Conservation (phyloP, 2,113 vertebrate genomes). For the Notarius lentiginosus region DNA sequence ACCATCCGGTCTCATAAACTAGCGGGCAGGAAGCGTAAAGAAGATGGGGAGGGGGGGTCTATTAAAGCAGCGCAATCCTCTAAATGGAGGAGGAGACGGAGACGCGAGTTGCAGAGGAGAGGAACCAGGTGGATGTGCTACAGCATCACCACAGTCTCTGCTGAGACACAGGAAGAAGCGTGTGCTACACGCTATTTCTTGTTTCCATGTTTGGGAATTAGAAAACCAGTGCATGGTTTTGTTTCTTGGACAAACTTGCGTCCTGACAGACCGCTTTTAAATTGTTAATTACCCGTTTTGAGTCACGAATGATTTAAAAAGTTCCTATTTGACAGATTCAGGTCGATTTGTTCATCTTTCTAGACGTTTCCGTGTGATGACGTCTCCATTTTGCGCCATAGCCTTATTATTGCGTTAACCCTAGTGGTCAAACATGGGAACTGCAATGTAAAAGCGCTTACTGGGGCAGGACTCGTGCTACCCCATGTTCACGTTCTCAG, state of each 20-base stretch:
- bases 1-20: constrained; percentile 52
- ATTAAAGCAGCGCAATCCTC: constrained; percentile 65
- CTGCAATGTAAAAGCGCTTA: neutral
- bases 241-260: neutral
- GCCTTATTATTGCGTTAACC: neutral
- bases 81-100: constrained; percentile 58
- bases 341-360: no score
- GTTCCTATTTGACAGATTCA: no score
- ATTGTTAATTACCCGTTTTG: neutral
- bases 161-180: neutral
- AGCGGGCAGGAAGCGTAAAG: constrained; percentile 56
- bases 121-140: neutral
- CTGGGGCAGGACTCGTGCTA: neutral
- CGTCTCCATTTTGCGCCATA: neutral
- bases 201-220: neutral
- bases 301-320: neutral
- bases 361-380: no score
- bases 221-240: neutral
- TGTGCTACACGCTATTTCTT: neutral
- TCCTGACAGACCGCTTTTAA: neutral
- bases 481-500: neutral
- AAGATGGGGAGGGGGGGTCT: constrained; percentile 48
- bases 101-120: neutral
- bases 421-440: neutral
- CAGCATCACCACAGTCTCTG: neutral